Percentiles rank a stretch among this genome's conserved stretches.
Conservation (phyloP, 2,888 invertebrate species). For the Leptinotarsa peninsularis region DNA sequence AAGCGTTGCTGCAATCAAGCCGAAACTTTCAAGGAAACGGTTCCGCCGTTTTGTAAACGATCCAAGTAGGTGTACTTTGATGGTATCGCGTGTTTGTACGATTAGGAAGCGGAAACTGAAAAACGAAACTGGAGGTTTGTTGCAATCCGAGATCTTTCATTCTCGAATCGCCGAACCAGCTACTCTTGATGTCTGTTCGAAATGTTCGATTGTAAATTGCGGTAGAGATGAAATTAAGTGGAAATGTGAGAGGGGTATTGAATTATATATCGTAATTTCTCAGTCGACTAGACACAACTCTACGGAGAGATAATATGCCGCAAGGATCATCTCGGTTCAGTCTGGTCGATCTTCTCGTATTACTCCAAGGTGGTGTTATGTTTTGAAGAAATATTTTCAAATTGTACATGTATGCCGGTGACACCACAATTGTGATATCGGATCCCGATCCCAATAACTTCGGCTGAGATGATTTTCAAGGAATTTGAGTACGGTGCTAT, state of each 20-base stretch:
- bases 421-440: no score
- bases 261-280: conserved; percentile 20
- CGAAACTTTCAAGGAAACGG: conserved; percentile 17
- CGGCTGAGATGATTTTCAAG: no score
- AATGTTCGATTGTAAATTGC: conserved; percentile 12
- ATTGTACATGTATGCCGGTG: no score
- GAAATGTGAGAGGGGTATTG: conserved; percentile 19
- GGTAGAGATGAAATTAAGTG: background rate
- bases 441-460: no score
- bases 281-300: conserved; percentile 23
- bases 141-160: conserved; percentile 14
- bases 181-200: background rate
- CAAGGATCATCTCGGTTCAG: conserved; percentile 11
- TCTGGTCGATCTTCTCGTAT: background rate
- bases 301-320: background rate
- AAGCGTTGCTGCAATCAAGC: background rate
- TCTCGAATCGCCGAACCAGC: conserved; percentile 1
- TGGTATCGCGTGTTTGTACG: conserved; percentile 27
- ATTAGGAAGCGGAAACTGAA: conserved; percentile 34
- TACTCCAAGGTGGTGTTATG: background rate
- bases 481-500: no score
- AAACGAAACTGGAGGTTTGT: conserved; percentile 23
- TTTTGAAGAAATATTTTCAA: background rate
- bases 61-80: conserved; percentile 18
- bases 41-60: conserved; percentile 21